phyloP scores from a whole-genome alignment of 2,113 vertebrate genomes.

The Oryzias melastigma region DNA sequence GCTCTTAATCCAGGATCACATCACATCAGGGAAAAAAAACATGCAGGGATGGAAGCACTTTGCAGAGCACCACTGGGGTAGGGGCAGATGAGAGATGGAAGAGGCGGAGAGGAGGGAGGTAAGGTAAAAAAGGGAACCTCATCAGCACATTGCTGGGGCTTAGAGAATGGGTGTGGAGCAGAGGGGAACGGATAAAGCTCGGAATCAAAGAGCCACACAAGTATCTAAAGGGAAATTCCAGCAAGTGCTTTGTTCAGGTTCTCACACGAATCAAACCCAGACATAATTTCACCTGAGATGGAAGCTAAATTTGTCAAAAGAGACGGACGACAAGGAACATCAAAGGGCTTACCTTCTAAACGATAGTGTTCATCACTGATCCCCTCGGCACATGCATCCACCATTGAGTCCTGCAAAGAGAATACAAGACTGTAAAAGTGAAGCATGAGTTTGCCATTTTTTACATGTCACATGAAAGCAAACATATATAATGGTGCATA shows the following conservation, averaged over 20 bases:
- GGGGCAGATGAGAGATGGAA: slow-evolving; percentile 29
- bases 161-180: slow-evolving; percentile 32
- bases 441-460: no score
- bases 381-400: slow-evolving; percentile 82
- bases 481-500: slow-evolving; percentile 46
- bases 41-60: slow-evolving; percentile 46
- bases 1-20: slow-evolving; percentile 80
- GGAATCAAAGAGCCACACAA: slow-evolving; percentile 16
- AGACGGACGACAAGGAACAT: background rate
- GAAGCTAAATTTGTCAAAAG: background rate
- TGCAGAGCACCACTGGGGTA: slow-evolving; percentile 34
- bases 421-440: slow-evolving; percentile 1
- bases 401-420: slow-evolving; percentile 82
- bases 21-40: slow-evolving; percentile 40
- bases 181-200: slow-evolving; percentile 13
- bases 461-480: slow-evolving; percentile 21
- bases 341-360: slow-evolving; percentile 85
- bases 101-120: slow-evolving; percentile 23
- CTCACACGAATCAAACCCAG: slow-evolving; percentile 8
- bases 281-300: background rate
- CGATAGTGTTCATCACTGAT: slow-evolving; percentile 89
- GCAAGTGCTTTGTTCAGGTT: background rate
- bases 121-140: slow-evolving; percentile 40
- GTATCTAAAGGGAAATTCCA: background rate
- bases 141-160: slow-evolving; percentile 52